Conservation (phyloP, 2,888 invertebrate species). For the Meliscaeva auricollis region DNA sequence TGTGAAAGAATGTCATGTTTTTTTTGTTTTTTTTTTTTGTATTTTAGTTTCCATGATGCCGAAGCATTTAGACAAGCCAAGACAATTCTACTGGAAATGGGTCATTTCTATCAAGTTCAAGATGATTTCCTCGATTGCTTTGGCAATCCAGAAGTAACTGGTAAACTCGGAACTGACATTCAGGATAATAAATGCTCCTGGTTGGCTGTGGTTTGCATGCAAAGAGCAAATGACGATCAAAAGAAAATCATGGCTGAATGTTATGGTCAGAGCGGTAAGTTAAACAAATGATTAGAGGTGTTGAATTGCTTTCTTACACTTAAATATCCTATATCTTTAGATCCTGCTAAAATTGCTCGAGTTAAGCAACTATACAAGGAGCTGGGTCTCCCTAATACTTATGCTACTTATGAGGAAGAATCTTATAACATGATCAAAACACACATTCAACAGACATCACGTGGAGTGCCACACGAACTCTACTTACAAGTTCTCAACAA, state of each 20-base stretch:
- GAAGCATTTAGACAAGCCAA: constrained; percentile 94
- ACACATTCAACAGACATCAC: constrained; percentile 93
- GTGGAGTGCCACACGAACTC: constrained; percentile 91
- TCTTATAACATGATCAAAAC: constrained; percentile 92
- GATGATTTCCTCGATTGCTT: constrained; percentile 91
- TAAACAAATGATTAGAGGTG: background rate
- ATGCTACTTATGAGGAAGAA: constrained; percentile 92
- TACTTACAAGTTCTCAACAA: constrained; percentile 93
- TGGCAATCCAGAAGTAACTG: constrained; percentile 93
- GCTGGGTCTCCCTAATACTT: constrained; percentile 90
- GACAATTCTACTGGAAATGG: constrained; percentile 95
- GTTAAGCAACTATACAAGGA: constrained; percentile 92
- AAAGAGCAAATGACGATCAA: constrained; percentile 90
- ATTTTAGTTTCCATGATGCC: constrained; percentile 86
- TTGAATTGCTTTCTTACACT: background rate
- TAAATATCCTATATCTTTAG: constrained; percentile 78
- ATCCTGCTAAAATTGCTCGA: constrained; percentile 87
- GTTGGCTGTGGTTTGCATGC: constrained; percentile 95
- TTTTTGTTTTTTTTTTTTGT: background rate
- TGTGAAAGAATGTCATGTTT: background rate
- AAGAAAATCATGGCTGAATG: constrained; percentile 90
- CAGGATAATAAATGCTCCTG: constrained; percentile 98
- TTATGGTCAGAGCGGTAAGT: constrained; percentile 87
- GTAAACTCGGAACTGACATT: constrained; percentile 96
- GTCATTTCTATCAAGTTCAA: constrained; percentile 97